Percentiles rank a stretch among this genome's conserved stretches.
Conservation (phyloP, 2,797 vertebrate species). For the Oreonectes daqikongensis region DNA sequence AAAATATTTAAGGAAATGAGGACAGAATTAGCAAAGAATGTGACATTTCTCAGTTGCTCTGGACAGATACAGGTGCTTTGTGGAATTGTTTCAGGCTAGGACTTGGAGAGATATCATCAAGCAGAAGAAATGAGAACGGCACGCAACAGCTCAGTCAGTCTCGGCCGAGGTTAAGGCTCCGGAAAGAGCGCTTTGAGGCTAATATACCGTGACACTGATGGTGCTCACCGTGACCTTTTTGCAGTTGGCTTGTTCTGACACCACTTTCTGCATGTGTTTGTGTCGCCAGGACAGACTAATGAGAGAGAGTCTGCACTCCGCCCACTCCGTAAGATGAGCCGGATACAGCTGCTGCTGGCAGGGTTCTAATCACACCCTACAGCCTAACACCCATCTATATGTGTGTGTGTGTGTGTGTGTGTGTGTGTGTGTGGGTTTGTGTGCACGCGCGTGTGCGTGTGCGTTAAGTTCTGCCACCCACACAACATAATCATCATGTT, state of each 20-base stretch:
- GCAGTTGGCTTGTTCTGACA: slow-evolving; percentile 69
- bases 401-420: no score
- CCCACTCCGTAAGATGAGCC: slow-evolving; percentile 72
- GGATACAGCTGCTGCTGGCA: slow-evolving; percentile 80
- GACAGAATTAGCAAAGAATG: neutral
- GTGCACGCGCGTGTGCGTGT: no score
- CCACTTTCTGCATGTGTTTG: slow-evolving; percentile 79
- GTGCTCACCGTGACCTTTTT: slow-evolving; percentile 70
- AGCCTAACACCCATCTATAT: slow-evolving; percentile 62
- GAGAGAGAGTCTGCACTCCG: slow-evolving; percentile 76
- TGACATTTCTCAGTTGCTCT: slow-evolving; percentile 2
- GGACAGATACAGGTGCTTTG: slow-evolving; percentile 11
- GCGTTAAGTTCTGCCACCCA: no score
- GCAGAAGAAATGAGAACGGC: slow-evolving; percentile 48
- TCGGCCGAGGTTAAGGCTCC: slow-evolving; percentile 13
- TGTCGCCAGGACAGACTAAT: slow-evolving; percentile 79
- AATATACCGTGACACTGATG: slow-evolving; percentile 75
- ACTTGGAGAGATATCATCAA: slow-evolving; percentile 12
- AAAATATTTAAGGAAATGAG: neutral
- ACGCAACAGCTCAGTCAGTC: slow-evolving; percentile 35
- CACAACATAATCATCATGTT: slow-evolving; percentile 28
- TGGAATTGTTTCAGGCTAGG: slow-evolving; percentile 16
- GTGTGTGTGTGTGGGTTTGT: no score
- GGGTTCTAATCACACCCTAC: slow-evolving; percentile 81
- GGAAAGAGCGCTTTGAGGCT: slow-evolving; percentile 64